Evolutionary conservation across 2,888 invertebrate species (phyloP), one percentile per base, ranked within the genome.

Genomic region (Dioctria linearis): DNA sequence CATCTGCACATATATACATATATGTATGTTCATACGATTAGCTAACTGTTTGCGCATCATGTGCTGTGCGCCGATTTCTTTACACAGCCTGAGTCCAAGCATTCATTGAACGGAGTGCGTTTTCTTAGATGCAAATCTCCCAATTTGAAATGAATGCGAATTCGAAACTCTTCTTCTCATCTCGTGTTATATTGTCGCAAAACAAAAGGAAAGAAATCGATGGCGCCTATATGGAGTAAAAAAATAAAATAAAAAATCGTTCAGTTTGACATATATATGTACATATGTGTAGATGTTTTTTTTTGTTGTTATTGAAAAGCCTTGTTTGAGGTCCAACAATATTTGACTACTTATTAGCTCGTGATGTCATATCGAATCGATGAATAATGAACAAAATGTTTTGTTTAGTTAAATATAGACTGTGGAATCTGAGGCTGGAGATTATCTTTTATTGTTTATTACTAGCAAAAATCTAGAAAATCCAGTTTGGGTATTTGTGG

Each of bases 401-500:
- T 25, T 25, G 25, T 25, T 25, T 25, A 25, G 2, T 25, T 25
- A 25, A 2, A 25, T 25, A 25, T 25, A 25, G 25, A 25, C 25
- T 25, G 25, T 25, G 25, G 25, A 25, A 25, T 0, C 25, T 25
- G 25, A 0, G 25, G 25, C 25, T 25, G 25, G 25, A 25, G 25
- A 25, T 25, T 25, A 25, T 25, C 25, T 25, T 25, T 25, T 25
- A 25, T 69, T 69, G 69, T 69, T 69, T 69, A 25, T 25, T n/a
- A 69, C 59, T 13, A 13, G 51, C 73, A 13, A 75, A 25, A 25
- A 69, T 69, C 73, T 51, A 59, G 78, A 78, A 78, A 78, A 65
- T 78, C 78, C 63, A 78, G 78, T 78, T 78, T 78, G n/a, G 59
- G 25, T 63, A 39, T 63, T 63, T 63, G 40, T 43, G 13, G 40